Evolutionary conservation across 1,140 invertebrate species (phyloP).

Genomic region (Diploscapter pachys): DNA sequence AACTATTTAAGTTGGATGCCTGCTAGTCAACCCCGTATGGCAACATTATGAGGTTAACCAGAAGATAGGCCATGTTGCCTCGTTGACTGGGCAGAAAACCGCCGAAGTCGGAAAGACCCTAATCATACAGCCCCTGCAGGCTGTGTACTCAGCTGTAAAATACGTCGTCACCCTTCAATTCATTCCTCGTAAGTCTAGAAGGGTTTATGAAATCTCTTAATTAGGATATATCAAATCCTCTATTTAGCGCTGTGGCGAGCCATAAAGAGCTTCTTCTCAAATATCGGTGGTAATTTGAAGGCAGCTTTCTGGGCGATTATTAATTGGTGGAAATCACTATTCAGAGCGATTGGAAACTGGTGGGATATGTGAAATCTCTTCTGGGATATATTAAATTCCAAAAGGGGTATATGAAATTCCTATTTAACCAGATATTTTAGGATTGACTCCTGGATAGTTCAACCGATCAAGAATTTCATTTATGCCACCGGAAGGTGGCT

Average conservation of each 20-base stretch:
- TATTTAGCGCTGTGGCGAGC: constrained; percentile 13
- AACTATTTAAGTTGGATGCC: constrained; percentile 29
- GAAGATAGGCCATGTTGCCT: constrained; percentile 25
- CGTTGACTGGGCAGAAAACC: neutral
- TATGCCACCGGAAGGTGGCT: constrained; percentile 14
- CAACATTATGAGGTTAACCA: constrained; percentile 29
- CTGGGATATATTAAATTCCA: neutral
- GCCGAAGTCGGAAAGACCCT: neutral
- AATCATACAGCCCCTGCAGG: constrained; percentile 6
- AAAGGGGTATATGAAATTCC: neutral
- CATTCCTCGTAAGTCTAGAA: constrained; percentile 15
- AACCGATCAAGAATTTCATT: neutral
- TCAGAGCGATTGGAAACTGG: constrained; percentile 17
- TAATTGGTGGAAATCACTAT: neutral
- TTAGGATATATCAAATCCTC: neutral
- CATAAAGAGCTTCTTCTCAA: neutral
- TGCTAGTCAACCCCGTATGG: constrained; percentile 40
- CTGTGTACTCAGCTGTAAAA: constrained; percentile 4
- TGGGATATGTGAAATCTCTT: neutral
- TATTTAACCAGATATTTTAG: neutral
- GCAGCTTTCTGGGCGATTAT: neutral
- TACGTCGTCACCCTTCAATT: constrained; percentile 27
- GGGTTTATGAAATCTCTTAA: neutral
- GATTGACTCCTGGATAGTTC: neutral
- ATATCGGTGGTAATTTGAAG: too few species aligned